Base-by-base conservation (phyloP, 2,888 invertebrate species). In the Eilema caniola region DNA sequence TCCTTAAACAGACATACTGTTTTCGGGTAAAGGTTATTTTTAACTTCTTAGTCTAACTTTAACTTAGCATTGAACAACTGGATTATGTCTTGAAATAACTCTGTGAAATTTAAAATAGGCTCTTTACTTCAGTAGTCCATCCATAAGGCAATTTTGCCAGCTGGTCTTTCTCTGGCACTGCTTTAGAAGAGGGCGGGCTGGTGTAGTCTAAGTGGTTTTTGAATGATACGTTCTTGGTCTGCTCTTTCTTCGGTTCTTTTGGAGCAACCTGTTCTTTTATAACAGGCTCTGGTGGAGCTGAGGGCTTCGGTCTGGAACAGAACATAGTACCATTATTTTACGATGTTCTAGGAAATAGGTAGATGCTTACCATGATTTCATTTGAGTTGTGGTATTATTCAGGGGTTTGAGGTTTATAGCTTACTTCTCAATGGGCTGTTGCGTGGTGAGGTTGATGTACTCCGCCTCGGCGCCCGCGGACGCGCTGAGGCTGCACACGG, bases 401-500 rank as follows among this genome's bases (percentile, higher is more conserved):
- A 41, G 41, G 4, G 14, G 14, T 3, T 12, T 41, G 14, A 33
- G 5, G 1, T 33, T 1, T 33, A 7, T 37, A 12, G 80, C 88
- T 87, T 73, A 92, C 92, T 90, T 92, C 11, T 93, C 92, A 60
- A 81, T 71, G 3, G 84, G 66, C 11, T 82, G 86, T 69, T 91
- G 92, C 5, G 82, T 90, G 66, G 92, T 93, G 33, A 92, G 80
- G 71, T 92, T 92, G 56, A 90, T 92, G 70, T 91, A 94, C 62
- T 95, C 95, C 0, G 95, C 94, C 83, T 96, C 96, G 63, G 96
- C 96, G 0, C 96, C 96, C 60, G 96, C 96, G 0, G 96, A 96
- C 0, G 96, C 96, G 31, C 97, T 97, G 7, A 97, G 94, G 79
- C 97, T 97, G 88, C 97, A 97, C 53, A 97, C 95, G 0, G 97